phyloP scores from a whole-genome alignment of 2,113 vertebrate species.

The Chlorodrepanis virens region DNA sequence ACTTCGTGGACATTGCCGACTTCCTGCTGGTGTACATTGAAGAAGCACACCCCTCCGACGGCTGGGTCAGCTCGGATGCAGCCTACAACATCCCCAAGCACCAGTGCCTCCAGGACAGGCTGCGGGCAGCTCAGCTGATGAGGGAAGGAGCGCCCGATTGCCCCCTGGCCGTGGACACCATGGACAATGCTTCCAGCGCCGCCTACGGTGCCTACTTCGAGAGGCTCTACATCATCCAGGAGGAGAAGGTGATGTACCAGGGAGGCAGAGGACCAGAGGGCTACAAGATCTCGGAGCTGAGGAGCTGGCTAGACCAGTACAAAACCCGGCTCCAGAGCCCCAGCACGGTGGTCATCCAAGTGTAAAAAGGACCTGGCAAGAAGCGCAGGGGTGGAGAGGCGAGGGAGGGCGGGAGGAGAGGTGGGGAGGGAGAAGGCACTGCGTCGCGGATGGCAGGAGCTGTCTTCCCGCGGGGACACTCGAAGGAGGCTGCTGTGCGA shows the following conservation, averaged over 20 bases:
- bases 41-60: constrained; percentile 97
- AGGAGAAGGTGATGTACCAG: constrained; percentile 90
- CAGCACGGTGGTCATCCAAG: constrained; percentile 78
- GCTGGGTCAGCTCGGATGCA: constrained; percentile 97
- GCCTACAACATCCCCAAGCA: constrained; percentile 93
- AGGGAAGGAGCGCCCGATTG: constrained; percentile 82
- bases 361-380: constrained; percentile 76
- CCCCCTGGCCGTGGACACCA: constrained; percentile 91
- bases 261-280: constrained; percentile 94
- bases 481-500: constrained; percentile 48
- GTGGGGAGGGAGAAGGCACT: not conserved
- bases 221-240: constrained; percentile 92
- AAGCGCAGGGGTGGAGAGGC: not conserved
- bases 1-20: constrained; percentile 93
- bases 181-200: constrained; percentile 95
- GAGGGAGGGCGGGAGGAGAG: not conserved
- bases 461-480: not conserved
- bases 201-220: constrained; percentile 99
- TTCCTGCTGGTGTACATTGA: constrained; percentile 97
- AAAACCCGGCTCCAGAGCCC: constrained; percentile 72
- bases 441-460: not conserved
- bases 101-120: constrained; percentile 92
- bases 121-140: constrained; percentile 88
- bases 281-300: constrained; percentile 93
- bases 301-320: constrained; percentile 91